phyloP scores from a whole-genome alignment of 2,113 vertebrate species.

The Myrmecophaga tridactyla region DNA sequence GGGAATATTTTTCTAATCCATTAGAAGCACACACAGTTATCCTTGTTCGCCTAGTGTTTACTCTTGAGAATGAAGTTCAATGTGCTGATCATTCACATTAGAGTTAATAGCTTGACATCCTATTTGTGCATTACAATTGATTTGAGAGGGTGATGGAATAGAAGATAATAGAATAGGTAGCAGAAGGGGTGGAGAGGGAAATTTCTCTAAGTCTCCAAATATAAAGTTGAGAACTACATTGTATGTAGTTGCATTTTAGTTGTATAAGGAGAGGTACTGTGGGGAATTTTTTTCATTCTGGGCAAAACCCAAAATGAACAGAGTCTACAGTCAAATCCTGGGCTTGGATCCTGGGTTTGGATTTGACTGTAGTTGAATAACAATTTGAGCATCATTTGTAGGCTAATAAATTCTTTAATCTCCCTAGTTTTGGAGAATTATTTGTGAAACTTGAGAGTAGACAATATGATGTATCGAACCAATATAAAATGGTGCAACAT shows the following conservation, averaged over 20 bases:
- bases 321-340: background rate
- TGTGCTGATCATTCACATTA: too few species aligned
- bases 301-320: slow-evolving; percentile 44
- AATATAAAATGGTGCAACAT: slow-evolving; percentile 19
- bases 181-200: background rate
- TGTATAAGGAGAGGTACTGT: background rate
- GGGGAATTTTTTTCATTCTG: background rate
- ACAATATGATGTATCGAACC: background rate
- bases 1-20: too few species aligned
- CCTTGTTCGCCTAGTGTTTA: too few species aligned
- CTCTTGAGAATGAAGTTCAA: too few species aligned
- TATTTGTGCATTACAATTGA: too few species aligned
- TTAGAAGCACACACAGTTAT: too few species aligned
- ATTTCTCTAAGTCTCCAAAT: slow-evolving; percentile 45
- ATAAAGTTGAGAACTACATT: slow-evolving; percentile 31
- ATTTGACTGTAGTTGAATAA: too few species aligned
- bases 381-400: slow-evolving; percentile 43
- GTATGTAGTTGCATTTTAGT: background rate
- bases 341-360: slow-evolving; percentile 45
- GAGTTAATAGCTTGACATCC: too few species aligned
- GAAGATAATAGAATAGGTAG: slow-evolving; percentile 16
- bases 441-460: slow-evolving; percentile 27
- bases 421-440: slow-evolving; percentile 25
- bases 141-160: background rate
- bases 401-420: slow-evolving; percentile 38